A percentile compares a stretch with the other conserved stretches of the same genome.
Conservation (phyloP, 2,113 vertebrate species). For the Actenoides hombroni region DNA sequence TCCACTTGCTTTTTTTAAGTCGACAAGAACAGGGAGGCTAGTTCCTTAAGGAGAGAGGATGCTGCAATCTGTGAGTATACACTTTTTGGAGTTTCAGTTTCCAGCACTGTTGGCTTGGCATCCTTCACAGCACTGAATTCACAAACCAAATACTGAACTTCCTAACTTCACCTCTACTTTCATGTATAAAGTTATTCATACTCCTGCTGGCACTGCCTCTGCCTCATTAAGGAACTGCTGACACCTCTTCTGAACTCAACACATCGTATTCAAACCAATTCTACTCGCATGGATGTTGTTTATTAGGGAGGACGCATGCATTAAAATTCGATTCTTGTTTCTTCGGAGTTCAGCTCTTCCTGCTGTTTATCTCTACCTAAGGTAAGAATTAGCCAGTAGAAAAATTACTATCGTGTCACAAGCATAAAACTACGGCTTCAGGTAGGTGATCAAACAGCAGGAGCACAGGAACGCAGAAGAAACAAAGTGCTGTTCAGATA, state of each 20-base stretch:
- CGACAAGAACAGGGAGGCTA: rapidly evolving
- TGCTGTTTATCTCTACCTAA: neutral
- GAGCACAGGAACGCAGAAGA: neutral
- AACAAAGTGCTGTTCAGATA: neutral
- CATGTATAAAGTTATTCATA: neutral
- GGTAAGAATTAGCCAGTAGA: neutral
- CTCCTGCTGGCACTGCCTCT: neutral
- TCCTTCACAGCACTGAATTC: neutral
- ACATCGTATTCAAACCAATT: neutral
- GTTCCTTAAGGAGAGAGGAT: neutral
- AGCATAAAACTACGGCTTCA: neutral
- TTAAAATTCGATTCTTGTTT: constrained; percentile 13
- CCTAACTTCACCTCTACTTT: neutral
- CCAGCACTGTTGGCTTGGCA: neutral
- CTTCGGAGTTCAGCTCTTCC: constrained; percentile 7
- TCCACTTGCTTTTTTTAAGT: neutral
- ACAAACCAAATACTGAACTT: neutral
- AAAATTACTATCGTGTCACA: neutral
- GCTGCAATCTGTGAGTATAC: neutral
- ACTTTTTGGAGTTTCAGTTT: neutral
- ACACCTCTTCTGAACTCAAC: constrained; percentile 28
- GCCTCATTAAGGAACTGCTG: constrained; percentile 41
- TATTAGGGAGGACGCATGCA: neutral
- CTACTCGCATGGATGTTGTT: neutral
- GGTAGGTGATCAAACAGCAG: neutral